Percentiles rank a stretch among this genome's conserved stretches.
Evolutionary conservation across 2,113 vertebrate species (phyloP).

Genomic region (Tychaedon coryphoeus): DNA sequence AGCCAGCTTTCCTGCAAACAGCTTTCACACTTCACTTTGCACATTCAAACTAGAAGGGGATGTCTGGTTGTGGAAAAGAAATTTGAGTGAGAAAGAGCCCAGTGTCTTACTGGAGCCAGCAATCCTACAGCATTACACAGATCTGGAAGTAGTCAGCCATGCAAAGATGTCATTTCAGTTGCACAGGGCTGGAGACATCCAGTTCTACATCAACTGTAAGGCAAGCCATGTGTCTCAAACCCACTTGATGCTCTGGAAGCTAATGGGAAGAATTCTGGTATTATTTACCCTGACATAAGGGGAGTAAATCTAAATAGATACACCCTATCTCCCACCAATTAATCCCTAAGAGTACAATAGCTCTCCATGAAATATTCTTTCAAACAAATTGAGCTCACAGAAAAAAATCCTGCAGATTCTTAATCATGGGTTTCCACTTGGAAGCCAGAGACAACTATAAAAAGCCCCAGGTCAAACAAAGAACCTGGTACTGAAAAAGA

Average conservation of each 20-base stretch:
- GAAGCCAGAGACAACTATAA: slow-evolving; percentile 34
- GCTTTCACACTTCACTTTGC: background rate
- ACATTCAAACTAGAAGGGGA: background rate
- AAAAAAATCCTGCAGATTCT: background rate
- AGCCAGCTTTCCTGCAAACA: background rate
- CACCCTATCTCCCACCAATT: background rate
- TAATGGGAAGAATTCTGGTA: background rate
- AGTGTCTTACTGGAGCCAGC: background rate
- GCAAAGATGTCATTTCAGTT: background rate
- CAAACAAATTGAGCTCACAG: background rate
- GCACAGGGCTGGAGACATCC: background rate
- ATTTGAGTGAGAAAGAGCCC: background rate
- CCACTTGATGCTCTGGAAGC: background rate
- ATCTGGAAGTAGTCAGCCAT: background rate
- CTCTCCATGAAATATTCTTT: background rate
- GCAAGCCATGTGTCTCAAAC: background rate
- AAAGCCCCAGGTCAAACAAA: slow-evolving; percentile 27
- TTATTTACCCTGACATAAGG: background rate
- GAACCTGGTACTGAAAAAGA: background rate
- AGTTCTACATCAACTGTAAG: background rate
- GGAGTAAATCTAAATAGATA: background rate
- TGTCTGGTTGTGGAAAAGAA: background rate
- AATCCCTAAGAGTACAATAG: background rate
- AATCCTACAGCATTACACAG: background rate
- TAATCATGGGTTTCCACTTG: background rate